Evolutionary conservation across 2,113 vertebrate genomes (phyloP).

Genomic region (Heterochromis multidens): DNA sequence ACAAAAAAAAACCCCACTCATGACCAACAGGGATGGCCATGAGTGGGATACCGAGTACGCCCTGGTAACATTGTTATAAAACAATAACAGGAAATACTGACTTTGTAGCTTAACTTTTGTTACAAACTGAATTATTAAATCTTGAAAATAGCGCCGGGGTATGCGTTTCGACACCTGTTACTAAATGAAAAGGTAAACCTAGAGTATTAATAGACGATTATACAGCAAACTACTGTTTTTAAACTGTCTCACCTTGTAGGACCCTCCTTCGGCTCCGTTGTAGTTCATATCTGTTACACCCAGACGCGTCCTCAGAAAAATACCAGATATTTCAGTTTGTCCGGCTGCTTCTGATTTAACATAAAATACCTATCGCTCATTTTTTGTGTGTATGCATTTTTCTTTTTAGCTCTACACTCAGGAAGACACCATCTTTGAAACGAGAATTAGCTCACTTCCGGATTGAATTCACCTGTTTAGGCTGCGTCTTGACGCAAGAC

Average conservation of each 20-base stretch:
- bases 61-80: not conserved
- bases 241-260: slow-evolving; percentile 61
- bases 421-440: not conserved
- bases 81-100: not conserved
- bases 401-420: not conserved
- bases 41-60: not conserved
- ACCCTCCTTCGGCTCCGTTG: not conserved
- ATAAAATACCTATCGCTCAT: not conserved
- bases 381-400: not conserved
- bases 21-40: not conserved
- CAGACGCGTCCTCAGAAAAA: not conserved
- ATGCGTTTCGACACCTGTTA: not conserved
- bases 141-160: not conserved
- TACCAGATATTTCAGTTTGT: not conserved
- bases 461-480: slow-evolving; percentile 4
- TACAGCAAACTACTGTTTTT: not conserved
- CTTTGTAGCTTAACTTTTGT: not conserved
- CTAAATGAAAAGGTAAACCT: not conserved
- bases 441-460: slow-evolving; percentile 44
- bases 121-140: not conserved
- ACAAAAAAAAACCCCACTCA: too few species aligned
- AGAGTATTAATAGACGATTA: not conserved
- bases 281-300: not conserved
- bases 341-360: not conserved
- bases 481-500: not conserved